phyloP scores from a whole-genome alignment of 2,888 invertebrate genomes.

The Portevinia maculata region DNA sequence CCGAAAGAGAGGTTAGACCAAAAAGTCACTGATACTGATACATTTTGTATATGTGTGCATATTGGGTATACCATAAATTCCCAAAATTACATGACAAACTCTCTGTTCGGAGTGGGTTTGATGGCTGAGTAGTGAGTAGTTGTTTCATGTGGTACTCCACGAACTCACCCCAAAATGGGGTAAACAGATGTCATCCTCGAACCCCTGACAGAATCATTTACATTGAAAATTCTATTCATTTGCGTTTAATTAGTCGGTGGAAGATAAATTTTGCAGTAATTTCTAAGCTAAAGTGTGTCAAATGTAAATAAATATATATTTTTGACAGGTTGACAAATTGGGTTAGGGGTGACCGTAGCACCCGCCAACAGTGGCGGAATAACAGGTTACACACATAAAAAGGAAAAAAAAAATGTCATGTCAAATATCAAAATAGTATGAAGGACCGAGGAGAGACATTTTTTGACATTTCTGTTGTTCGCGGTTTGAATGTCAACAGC shows the following conservation, averaged over 20 bases:
- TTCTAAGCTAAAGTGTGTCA: slow-evolving; percentile 69
- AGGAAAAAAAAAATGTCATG: slow-evolving; percentile 41
- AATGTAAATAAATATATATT: slow-evolving; percentile 65
- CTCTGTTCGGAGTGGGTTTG: slow-evolving; percentile 4
- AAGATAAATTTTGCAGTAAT: slow-evolving; percentile 61
- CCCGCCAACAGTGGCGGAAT: slow-evolving; percentile 28
- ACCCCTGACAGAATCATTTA: slow-evolving; percentile 35
- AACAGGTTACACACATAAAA: slow-evolving; percentile 27
- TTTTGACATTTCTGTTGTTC: slow-evolving; percentile 69
- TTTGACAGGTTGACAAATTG: slow-evolving; percentile 52
- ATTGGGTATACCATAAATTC: slow-evolving; percentile 47
- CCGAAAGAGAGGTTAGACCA: too few relatives aligned
- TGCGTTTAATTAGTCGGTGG: slow-evolving; percentile 60
- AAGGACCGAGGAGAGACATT: slow-evolving; percentile 39
- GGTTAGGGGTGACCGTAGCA: slow-evolving; percentile 36
- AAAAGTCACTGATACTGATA: slow-evolving; percentile 2
- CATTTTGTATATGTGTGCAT: background rate
- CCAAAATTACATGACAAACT: slow-evolving; percentile 60
- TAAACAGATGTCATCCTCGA: slow-evolving; percentile 63
- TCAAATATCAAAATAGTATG: slow-evolving; percentile 61
- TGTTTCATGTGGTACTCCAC: slow-evolving; percentile 71
- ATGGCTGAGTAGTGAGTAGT: slow-evolving; percentile 27
- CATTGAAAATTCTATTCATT: slow-evolving; percentile 64
- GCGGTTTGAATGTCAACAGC: slow-evolving; percentile 68
- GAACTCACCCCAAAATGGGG: slow-evolving; percentile 68